Evolutionary conservation across 2,797 vertebrate genomes (phyloP).

Genomic region (Pipistrellus pipistrellus): DNA sequence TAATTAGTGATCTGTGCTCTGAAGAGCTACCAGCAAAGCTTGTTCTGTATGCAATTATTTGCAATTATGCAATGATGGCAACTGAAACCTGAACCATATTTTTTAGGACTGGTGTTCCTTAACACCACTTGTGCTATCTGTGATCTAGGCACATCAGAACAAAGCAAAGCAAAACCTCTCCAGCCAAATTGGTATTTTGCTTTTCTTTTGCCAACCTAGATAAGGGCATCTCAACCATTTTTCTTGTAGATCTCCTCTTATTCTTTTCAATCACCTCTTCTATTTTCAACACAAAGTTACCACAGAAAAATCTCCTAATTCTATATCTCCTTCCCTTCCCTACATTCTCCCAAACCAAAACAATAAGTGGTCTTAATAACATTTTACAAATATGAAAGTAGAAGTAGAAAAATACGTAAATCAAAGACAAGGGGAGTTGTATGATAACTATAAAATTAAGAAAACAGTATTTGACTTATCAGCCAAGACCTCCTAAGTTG

Average conservation of each 20-base stretch:
- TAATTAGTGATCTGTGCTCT: background rate
- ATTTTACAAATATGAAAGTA: background rate
- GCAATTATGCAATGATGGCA: background rate
- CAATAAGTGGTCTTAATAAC: background rate
- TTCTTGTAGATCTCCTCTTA: background rate
- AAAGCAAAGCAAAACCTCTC: background rate
- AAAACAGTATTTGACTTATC: background rate
- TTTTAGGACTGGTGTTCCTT: background rate
- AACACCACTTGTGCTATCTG: background rate
- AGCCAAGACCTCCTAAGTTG: background rate
- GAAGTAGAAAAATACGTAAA: background rate
- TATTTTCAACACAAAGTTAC: background rate
- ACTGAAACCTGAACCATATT: background rate
- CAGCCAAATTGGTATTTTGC: background rate
- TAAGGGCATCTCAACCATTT: background rate
- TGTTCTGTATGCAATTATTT: background rate
- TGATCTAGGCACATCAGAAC: background rate
- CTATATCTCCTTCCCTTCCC: background rate
- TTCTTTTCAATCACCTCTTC: background rate
- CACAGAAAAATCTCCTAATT: background rate
- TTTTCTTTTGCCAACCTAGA: background rate
- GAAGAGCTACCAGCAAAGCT: background rate
- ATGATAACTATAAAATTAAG: background rate
- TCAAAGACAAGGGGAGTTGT: background rate
- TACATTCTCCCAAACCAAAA: background rate